phyloP scores from a whole-genome alignment of 2,113 vertebrate species.

The Clinocottus analis region DNA sequence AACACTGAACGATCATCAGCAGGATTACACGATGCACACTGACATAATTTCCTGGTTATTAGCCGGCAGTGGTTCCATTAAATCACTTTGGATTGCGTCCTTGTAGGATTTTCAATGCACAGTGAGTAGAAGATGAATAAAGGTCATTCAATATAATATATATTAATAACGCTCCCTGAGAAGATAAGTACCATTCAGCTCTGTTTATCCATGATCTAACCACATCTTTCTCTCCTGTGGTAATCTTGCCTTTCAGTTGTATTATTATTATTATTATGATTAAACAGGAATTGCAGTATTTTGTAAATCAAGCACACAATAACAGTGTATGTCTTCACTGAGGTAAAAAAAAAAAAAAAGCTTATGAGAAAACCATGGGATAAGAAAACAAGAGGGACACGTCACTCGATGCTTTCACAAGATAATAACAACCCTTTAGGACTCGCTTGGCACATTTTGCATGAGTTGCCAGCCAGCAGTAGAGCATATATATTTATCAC shows the following conservation, averaged over 20 bases:
- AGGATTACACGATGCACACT: background rate
- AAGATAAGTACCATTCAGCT: background rate
- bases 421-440: conserved; percentile 29
- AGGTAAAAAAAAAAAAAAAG: background rate
- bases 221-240: background rate
- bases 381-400: conserved; percentile 1
- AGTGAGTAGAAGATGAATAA: background rate
- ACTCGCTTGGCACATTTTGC: background rate
- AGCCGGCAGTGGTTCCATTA: conserved; percentile 29
- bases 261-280: conserved; percentile 15
- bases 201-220: background rate
- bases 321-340: background rate
- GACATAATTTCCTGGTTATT: conserved; percentile 33
- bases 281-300: conserved; percentile 3
- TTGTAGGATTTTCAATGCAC: background rate
- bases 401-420: conserved; percentile 19
- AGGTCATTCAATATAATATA: conserved; percentile 3
- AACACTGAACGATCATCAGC: background rate
- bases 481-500: conserved; percentile 1
- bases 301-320: background rate
- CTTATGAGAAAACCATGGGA: background rate
- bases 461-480: conserved; percentile 4
- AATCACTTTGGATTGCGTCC: conserved; percentile 12
- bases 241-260: background rate
- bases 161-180: background rate